phyloP scores from a whole-genome alignment of 1,140 invertebrate species.

The Panagrolaimus sp. region DNA sequence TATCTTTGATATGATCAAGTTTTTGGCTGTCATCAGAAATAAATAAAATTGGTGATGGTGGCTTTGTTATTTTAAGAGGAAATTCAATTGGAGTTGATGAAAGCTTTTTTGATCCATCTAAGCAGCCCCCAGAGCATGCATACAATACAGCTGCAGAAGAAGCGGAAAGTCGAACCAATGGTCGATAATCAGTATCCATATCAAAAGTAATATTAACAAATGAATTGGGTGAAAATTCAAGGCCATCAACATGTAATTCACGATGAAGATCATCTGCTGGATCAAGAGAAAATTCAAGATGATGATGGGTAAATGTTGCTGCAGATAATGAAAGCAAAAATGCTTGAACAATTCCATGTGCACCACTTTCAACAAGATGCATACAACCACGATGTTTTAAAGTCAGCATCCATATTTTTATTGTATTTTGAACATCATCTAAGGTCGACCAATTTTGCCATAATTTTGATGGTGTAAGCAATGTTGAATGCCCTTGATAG shows the following conservation, averaged over 20 bases:
- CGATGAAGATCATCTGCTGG: slow-evolving; percentile 52
- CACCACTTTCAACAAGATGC: slow-evolving; percentile 42
- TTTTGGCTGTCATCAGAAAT: slow-evolving; percentile 82
- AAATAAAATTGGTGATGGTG: slow-evolving; percentile 82
- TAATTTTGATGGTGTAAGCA: slow-evolving; percentile 49
- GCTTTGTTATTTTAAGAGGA: slow-evolving; percentile 87
- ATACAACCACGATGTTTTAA: slow-evolving; percentile 51
- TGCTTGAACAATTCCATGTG: slow-evolving; percentile 47
- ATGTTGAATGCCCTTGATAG: slow-evolving; percentile 50
- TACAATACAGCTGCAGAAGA: slow-evolving; percentile 28
- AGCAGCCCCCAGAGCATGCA: slow-evolving; percentile 51
- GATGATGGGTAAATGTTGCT: slow-evolving; percentile 44
- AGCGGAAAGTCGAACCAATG: slow-evolving; percentile 38
- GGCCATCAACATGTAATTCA: slow-evolving; percentile 30
- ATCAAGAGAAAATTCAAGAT: slow-evolving; percentile 48
- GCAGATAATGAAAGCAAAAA: slow-evolving; percentile 49
- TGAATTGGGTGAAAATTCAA: slow-evolving; percentile 30
- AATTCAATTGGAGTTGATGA: slow-evolving; percentile 27
- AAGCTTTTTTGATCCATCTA: slow-evolving; percentile 41
- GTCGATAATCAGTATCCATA: slow-evolving; percentile 42
- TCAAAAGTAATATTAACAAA: slow-evolving; percentile 37
- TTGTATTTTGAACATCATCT: slow-evolving; percentile 38
- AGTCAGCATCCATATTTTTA: slow-evolving; percentile 49
- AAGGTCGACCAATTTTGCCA: slow-evolving; percentile 46
- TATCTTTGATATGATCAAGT: slow-evolving; percentile 81